Evolutionary conservation across 1,140 invertebrate genomes (phyloP).

Genomic region (Cydia pomonella): DNA sequence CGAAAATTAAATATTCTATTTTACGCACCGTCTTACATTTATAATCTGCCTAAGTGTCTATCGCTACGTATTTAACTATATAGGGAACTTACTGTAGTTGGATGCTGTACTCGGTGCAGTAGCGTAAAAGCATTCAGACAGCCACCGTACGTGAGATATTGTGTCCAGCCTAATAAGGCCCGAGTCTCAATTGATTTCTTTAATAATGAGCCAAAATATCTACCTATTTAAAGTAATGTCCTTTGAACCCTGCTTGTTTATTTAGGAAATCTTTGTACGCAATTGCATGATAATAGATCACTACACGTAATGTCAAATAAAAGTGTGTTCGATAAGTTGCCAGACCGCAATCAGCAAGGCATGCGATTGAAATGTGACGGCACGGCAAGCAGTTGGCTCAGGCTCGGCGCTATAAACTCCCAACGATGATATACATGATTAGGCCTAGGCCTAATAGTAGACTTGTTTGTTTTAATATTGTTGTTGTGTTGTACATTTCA

Average conservation of each 20-base stretch:
- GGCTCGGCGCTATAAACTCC: conserved; percentile 25
- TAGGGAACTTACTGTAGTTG: too few species aligned
- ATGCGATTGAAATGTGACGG: conserved; percentile 37
- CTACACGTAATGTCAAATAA: conserved; percentile 1
- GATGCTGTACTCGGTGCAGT: too few species aligned
- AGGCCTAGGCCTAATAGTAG: not conserved
- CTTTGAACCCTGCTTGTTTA: not conserved
- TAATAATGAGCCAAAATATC: too few species aligned
- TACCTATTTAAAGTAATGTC: not conserved
- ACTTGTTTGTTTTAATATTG: not conserved
- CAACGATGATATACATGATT: conserved; percentile 36
- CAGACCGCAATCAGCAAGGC: conserved; percentile 34
- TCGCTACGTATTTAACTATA: too few species aligned
- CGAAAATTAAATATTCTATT: too few species aligned
- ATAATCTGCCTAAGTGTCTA: too few species aligned
- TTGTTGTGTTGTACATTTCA: too few species aligned
- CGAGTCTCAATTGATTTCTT: too few species aligned
- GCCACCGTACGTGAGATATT: too few species aligned
- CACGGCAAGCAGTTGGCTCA: conserved; percentile 39
- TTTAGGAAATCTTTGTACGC: conserved; percentile 22
- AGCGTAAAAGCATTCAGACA: too few species aligned
- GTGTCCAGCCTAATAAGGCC: too few species aligned
- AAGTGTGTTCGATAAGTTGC: conserved; percentile 29
- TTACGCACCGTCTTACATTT: too few species aligned
- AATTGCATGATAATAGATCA: conserved; percentile 22